phyloP scores from a whole-genome alignment of 2,888 invertebrate species.

The Cheilosia impressa region DNA sequence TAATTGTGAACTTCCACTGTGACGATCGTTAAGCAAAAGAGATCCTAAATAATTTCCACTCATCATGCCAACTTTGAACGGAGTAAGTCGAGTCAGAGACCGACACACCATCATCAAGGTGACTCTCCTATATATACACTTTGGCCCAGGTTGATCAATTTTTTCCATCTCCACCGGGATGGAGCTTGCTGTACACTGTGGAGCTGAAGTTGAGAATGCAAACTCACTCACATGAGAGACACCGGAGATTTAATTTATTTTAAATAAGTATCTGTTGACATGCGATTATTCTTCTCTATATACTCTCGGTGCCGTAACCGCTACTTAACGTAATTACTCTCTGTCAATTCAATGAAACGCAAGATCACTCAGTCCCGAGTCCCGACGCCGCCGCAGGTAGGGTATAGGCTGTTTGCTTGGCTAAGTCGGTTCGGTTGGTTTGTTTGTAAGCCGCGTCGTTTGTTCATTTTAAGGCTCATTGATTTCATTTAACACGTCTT shows the following conservation, averaged over 20 bases:
- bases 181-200: not conserved
- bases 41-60: slow-evolving; percentile 62
- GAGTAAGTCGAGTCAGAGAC: not conserved
- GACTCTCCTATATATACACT: not conserved
- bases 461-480: slow-evolving; percentile 57
- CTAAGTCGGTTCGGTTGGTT: not conserved
- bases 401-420: slow-evolving; percentile 6
- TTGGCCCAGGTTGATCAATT: not conserved
- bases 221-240: not conserved
- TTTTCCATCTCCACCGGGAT: not conserved
- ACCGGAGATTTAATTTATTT: slow-evolving; percentile 58
- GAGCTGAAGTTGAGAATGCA: not conserved
- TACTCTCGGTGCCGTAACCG: slow-evolving; percentile 36
- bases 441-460: not conserved
- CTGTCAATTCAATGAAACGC: slow-evolving; percentile 57
- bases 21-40: slow-evolving; percentile 48
- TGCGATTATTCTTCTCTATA: slow-evolving; percentile 59
- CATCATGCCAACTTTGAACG: slow-evolving; percentile 53
- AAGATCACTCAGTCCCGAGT: slow-evolving; percentile 66
- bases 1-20: slow-evolving; percentile 50
- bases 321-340: slow-evolving; percentile 66
- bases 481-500: slow-evolving; percentile 62
- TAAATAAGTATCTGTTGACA: slow-evolving; percentile 72
- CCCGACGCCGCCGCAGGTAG: slow-evolving; percentile 16
- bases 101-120: not conserved